phyloP scores from a whole-genome alignment of 1,140 invertebrate species.

The Nebria ingens region DNA sequence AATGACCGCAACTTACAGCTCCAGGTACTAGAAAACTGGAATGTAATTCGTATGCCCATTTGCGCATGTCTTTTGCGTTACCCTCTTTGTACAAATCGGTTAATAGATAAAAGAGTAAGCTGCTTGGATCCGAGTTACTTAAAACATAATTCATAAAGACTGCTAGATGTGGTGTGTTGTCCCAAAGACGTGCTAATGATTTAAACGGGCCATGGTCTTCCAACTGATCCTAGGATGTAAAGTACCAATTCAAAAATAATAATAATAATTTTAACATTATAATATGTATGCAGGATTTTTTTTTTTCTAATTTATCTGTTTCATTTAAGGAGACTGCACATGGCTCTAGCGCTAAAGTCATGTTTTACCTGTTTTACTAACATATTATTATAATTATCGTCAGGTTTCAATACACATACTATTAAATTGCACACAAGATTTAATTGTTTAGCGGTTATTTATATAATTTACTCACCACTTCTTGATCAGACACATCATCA shows the following conservation, averaged over 20 bases:
- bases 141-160: slow-evolving; percentile 85
- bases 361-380: too few species aligned
- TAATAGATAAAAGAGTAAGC: slow-evolving; percentile 78
- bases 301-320: too few species aligned
- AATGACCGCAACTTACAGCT: slow-evolving; percentile 50
- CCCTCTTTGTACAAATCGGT: slow-evolving; percentile 77
- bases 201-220: slow-evolving; percentile 75
- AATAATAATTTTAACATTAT: too few species aligned
- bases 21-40: slow-evolving; percentile 89
- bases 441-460: slow-evolving; percentile 1
- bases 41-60: slow-evolving; percentile 97
- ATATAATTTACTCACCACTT: slow-evolving; percentile 49
- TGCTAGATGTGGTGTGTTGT: slow-evolving; percentile 64
- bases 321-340: too few species aligned
- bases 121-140: slow-evolving; percentile 74
- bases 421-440: slow-evolving; percentile 8
- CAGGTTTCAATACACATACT: slow-evolving; percentile 12
- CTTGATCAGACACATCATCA: slow-evolving; percentile 79
- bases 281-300: too few species aligned
- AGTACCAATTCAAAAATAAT: slow-evolving; percentile 13
- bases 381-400: too few species aligned
- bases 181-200: slow-evolving; percentile 56
- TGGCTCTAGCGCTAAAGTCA: too few species aligned
- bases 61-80: slow-evolving; percentile 77
- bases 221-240: slow-evolving; percentile 43